Evolutionary conservation across 2,797 vertebrate genomes (phyloP), one percentile per base, ranked within the genome.

Genomic region (Eutrigla gurnardus): DNA sequence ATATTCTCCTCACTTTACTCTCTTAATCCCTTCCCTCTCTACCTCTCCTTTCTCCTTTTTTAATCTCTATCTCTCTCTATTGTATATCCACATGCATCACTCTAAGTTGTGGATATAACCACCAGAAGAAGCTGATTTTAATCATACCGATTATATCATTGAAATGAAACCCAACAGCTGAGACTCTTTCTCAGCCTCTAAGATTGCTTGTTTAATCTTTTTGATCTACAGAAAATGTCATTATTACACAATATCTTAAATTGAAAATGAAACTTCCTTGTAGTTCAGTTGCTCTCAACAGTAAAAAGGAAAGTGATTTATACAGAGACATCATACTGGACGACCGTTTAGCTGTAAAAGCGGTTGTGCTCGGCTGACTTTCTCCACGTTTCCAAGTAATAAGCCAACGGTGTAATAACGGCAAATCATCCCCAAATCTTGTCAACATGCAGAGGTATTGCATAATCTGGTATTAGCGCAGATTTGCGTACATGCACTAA

Each of bases 401-500:
- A 69, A 81, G 54, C 59, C 59, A 25, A 2, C 0, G 36, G 62
- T 79, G 11, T 75, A 81, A 76, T 72, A 77, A 80, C 67, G 13
- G 39, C 50, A 49, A 83, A 81, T 75, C 80, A 73, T 57, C 77
- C 25, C 37, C 33, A 50, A 73, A 86, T 80, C 79, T 77, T 9
- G 72, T 82, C 59, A 63, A 42, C 80, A 58, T 84, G 18, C 77
- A 58, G 63, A 61, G 47, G 13, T 0, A 33, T 86, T 78, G 67
- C 12, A 1, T 76, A 83, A 86, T 42, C 45, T 49, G 55, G 57
- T 60, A 70, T 87, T 73, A 75, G 37, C 0, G 5, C 68, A 83
- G 83, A 80, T 81, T 74, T 54, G 75, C 54, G 35, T 60, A 70
- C 49, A 49, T 14, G 61, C 52, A 9, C 67, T 86, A 83, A 89